Evolutionary conservation across 2,888 invertebrate genomes (phyloP).

Genomic region (Tanypteryx hageni): DNA sequence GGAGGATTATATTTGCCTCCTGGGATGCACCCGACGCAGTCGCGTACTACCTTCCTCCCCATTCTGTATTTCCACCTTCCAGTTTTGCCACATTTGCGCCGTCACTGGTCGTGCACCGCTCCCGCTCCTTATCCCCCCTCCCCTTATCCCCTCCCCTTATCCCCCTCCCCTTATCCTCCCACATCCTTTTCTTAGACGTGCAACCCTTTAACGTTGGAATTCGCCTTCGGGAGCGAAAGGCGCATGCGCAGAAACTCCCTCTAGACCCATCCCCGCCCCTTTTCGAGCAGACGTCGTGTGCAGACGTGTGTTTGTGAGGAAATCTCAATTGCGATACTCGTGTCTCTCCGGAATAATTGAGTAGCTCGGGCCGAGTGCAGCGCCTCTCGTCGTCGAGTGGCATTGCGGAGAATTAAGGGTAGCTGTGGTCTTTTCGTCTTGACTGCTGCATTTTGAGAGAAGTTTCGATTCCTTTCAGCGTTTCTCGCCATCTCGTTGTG

Average conservation of each 20-base stretch:
- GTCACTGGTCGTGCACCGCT: too few species aligned
- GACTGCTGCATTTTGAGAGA: too few species aligned
- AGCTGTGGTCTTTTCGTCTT: too few species aligned
- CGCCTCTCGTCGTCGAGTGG: constrained; percentile 11
- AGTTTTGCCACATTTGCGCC: too few species aligned
- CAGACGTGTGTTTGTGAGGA: background rate
- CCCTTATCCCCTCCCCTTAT: too few species aligned
- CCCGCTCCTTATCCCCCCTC: too few species aligned
- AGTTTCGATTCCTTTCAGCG: too few species aligned
- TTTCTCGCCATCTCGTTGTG: too few species aligned
- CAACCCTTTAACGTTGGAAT: constrained; percentile 13
- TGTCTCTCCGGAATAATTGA: constrained; percentile 4
- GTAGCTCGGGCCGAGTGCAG: background rate
- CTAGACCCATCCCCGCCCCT: background rate
- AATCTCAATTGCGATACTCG: constrained; percentile 16
- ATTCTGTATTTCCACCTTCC: too few species aligned
- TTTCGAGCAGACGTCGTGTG: constrained; percentile 18
- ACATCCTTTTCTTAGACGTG: background rate
- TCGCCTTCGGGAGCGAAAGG: background rate
- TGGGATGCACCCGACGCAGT: too few species aligned
- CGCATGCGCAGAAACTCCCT: background rate
- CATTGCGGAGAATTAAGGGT: background rate
- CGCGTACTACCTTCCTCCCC: too few species aligned
- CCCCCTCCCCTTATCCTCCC: background rate
- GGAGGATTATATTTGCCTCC: too few species aligned